Evolutionary conservation across 2,113 vertebrate genomes (phyloP).

Genomic region (Aleadryas rufinucha): DNA sequence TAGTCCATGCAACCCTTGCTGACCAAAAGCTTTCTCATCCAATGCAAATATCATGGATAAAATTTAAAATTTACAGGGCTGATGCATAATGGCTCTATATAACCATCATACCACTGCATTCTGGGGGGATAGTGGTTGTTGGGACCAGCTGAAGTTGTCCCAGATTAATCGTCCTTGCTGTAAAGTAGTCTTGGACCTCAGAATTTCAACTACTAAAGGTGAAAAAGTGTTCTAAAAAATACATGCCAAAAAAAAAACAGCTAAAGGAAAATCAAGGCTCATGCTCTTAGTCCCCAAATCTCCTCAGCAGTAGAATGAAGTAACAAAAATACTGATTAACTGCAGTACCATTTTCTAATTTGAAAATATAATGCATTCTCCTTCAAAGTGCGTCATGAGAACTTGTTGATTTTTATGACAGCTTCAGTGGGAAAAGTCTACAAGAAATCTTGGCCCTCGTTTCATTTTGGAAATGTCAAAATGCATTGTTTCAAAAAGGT

Average conservation of each 20-base stretch:
- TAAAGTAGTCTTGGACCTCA: background rate
- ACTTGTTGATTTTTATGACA: slow-evolving; percentile 20
- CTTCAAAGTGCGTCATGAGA: background rate
- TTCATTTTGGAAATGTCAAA: slow-evolving; percentile 47
- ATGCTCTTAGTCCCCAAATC: background rate
- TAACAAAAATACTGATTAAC: background rate
- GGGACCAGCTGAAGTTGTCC: background rate
- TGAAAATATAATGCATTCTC: background rate
- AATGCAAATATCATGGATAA: background rate
- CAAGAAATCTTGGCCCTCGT: background rate
- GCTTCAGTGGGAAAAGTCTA: slow-evolving; percentile 12
- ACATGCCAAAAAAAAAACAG: background rate
- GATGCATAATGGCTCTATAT: background rate
- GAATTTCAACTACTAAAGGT: background rate
- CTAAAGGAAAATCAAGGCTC: background rate
- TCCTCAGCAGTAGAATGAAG: background rate
- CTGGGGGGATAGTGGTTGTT: background rate
- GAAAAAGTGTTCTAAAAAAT: background rate
- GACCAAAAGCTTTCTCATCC: background rate
- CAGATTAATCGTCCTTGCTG: background rate
- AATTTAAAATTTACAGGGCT: background rate
- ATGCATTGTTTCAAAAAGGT: slow-evolving; percentile 41
- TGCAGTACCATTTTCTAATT: background rate
- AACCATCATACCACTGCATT: background rate
- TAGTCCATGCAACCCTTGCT: background rate